A percentile compares a stretch with the other conserved stretches of the same genome.
Evolutionary conservation across 2,888 invertebrate genomes (phyloP).

Genomic region (Pardosa pseudoannulata): DNA sequence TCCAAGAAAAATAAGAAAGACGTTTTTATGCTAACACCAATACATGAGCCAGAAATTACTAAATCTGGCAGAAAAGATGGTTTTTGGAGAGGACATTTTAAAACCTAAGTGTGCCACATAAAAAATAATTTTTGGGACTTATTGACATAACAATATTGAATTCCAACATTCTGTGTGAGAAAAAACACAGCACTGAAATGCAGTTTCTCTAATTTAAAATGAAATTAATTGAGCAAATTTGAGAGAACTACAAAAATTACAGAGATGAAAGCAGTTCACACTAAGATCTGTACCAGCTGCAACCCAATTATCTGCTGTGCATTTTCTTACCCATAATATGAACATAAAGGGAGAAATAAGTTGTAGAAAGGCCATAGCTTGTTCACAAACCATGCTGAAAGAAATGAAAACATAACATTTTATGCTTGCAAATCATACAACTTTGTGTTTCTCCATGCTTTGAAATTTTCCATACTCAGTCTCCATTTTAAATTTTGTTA

Average conservation of each 20-base stretch:
- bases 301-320: constrained; percentile 4
- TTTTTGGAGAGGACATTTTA: constrained; percentile 22
- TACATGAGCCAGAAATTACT: constrained; percentile 16
- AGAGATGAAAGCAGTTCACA: constrained; percentile 10
- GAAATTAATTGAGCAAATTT: no score
- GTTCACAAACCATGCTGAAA: constrained; percentile 13
- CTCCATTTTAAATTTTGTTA: no score
- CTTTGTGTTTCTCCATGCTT: no score
- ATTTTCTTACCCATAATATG: constrained; percentile 8
- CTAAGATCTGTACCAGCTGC: constrained; percentile 16
- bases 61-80: constrained; percentile 21
- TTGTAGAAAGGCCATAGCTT: background rate
- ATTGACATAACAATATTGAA: constrained; percentile 15
- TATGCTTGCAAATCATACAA: background rate
- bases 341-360: background rate
- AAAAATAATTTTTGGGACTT: background rate
- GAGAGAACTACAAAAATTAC: constrained; percentile 1
- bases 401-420: constrained; percentile 16
- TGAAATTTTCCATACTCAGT: no score
- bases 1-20: constrained; percentile 5
- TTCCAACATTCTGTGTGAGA: constrained; percentile 9
- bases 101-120: background rate
- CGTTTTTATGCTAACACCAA: constrained; percentile 10
- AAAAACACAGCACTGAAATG: constrained; percentile 18
- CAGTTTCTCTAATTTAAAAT: constrained; percentile 16